Percentiles rank a stretch among this genome's conserved stretches.
Conservation (phyloP, 2,113 vertebrate genomes). For the Malurus alboscapulatus region DNA sequence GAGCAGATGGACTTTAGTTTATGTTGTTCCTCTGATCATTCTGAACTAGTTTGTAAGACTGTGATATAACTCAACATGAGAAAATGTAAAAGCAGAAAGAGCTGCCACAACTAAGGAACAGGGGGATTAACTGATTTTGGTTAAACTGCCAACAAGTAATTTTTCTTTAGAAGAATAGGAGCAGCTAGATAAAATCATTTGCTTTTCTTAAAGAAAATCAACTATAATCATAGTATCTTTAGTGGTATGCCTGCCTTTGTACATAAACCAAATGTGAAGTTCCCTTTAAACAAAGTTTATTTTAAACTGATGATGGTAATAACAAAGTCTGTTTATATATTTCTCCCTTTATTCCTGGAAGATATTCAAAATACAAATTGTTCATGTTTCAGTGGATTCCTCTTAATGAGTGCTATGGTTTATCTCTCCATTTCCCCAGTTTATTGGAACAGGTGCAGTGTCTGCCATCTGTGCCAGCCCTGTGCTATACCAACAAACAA, state of each 20-base stretch:
- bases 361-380: slow-evolving; percentile 41
- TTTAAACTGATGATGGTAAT: slow-evolving; percentile 3
- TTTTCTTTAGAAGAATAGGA: not conserved
- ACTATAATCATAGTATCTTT: not conserved
- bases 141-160: not conserved
- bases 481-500: slow-evolving; percentile 28
- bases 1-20: slow-evolving; percentile 22
- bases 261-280: not conserved
- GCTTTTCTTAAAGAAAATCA: not conserved
- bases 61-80: not conserved
- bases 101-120: not conserved
- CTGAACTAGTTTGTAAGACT: not conserved
- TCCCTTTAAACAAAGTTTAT: not conserved
- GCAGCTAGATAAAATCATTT: not conserved
- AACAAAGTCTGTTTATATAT: slow-evolving; percentile 15
- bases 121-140: not conserved
- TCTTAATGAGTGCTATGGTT: slow-evolving; percentile 44
- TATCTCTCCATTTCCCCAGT: slow-evolving; percentile 47
- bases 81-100: not conserved
- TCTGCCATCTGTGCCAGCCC: slow-evolving; percentile 41
- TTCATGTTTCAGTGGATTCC: slow-evolving; percentile 34
- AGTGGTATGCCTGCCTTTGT: not conserved
- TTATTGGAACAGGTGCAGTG: slow-evolving; percentile 74
- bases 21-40: not conserved
- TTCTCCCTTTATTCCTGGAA: slow-evolving; percentile 48